Percentiles rank a stretch among this genome's conserved stretches.
These are phyloP conservation scores for Enteromius radiatus DNA, from an alignment of 2,797 vertebrate genomes.

Conservation along the genomic window DNA sequence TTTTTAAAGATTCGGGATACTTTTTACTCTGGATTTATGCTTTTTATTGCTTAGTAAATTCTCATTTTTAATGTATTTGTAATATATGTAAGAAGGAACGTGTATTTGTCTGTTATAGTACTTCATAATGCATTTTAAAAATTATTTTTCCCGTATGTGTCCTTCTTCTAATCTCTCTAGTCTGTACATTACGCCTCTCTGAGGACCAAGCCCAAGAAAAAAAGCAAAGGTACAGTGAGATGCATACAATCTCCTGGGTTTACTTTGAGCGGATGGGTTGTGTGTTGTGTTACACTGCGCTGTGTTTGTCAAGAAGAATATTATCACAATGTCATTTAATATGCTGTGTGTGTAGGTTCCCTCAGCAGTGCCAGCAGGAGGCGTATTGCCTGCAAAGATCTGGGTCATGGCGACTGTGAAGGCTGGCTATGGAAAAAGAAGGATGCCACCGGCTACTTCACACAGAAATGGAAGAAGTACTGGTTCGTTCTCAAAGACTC, in stretches of 20 bases:
- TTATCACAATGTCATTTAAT: slow-evolving; percentile 21
- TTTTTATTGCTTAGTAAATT: no score
- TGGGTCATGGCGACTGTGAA: slow-evolving; percentile 83
- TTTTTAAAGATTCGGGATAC: background rate
- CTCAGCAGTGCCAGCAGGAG: slow-evolving; percentile 79
- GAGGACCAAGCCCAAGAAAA: slow-evolving; percentile 84
- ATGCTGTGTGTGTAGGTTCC: slow-evolving; percentile 64
- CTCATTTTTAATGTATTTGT: background rate
- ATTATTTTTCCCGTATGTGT: background rate
- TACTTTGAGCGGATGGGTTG: background rate
- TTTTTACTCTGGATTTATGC: background rate
- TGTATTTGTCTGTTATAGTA: background rate
- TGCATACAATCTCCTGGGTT: background rate
- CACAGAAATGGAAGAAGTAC: slow-evolving; percentile 86
- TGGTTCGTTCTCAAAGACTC: slow-evolving; percentile 86
- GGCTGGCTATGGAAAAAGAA: slow-evolving; percentile 87
- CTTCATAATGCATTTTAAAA: slow-evolving; percentile 1
- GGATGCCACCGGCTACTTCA: slow-evolving; percentile 82
- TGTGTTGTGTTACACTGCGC: background rate
- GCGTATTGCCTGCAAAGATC: slow-evolving; percentile 80
- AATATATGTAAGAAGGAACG: background rate
- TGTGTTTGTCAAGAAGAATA: background rate
- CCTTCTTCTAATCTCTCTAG: slow-evolving; percentile 62
- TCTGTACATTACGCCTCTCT: slow-evolving; percentile 83
- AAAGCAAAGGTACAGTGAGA: slow-evolving; percentile 78